Percentiles rank a stretch among this genome's conserved stretches.
Conservation (phyloP, 2,888 invertebrate species). For the Cantharis rustica region DNA sequence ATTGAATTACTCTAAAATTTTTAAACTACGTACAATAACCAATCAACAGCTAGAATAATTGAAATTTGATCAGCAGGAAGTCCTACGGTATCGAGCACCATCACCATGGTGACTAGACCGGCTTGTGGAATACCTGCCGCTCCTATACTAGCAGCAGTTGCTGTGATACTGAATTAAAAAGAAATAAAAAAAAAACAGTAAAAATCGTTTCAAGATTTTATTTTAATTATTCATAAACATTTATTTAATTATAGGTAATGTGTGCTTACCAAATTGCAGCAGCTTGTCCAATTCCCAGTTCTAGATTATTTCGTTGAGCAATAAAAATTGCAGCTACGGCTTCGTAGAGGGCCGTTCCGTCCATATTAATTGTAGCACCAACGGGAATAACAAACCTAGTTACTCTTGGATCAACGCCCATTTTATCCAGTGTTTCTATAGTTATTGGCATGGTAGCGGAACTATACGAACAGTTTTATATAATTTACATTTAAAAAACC, state of each 20-base stretch:
- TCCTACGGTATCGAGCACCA: slow-evolving; percentile 91
- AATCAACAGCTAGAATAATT: slow-evolving; percentile 89
- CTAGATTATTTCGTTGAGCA: slow-evolving; percentile 85
- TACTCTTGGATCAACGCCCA: slow-evolving; percentile 88
- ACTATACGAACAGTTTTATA: slow-evolving; percentile 53
- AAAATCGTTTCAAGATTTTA: neutral
- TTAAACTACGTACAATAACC: slow-evolving; percentile 77
- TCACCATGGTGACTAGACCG: slow-evolving; percentile 94
- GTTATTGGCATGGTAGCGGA: slow-evolving; percentile 96
- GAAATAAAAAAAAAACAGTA: slow-evolving; percentile 19
- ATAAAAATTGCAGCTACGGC: slow-evolving; percentile 98
- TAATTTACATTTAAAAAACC: neutral
- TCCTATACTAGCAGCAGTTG: slow-evolving; percentile 96
- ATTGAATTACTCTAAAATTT: neutral
- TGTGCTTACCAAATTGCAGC: slow-evolving; percentile 82
- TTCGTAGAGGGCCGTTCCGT: slow-evolving; percentile 96
- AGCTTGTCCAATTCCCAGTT: slow-evolving; percentile 84
- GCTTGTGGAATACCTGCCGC: slow-evolving; percentile 97
- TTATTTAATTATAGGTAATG: neutral
- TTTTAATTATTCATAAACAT: neutral
- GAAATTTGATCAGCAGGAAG: slow-evolving; percentile 89
- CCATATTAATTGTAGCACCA: slow-evolving; percentile 98
- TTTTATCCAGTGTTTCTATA: slow-evolving; percentile 88
- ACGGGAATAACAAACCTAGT: slow-evolving; percentile 95
- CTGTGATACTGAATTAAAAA: slow-evolving; percentile 64